Base-by-base conservation (phyloP, 2,888 invertebrate species). In the Diogma glabrata region DNA sequence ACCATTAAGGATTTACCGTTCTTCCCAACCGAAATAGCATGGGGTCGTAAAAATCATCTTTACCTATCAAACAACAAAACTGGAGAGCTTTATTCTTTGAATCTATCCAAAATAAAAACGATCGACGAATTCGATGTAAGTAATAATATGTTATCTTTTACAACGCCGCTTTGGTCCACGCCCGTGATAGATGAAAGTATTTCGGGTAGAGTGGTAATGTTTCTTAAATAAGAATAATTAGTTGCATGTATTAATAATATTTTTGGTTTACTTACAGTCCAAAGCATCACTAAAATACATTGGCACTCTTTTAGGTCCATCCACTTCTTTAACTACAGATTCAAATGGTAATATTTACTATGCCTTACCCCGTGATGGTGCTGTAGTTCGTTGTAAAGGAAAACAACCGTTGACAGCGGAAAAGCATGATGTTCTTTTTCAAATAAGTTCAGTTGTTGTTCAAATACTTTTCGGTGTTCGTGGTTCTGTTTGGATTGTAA, bases 391-490 rank as follows among this genome's bases (percentile, higher is more conserved):
- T 19, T 59, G 58, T 56, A 53, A 58, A 50, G 54, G 55, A 19
- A 52, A 49, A 17, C 48, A 52, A 12, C 52, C 54, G 7, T 24
- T 59, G 5, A 53, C 19, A 22, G 57, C 58, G 1, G 59, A 59
- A 55, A 55, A 54, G 38, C 57, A 58, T 38, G 58, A 59, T 46
- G 49, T 59, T 12, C 36, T 59, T n/a, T 56, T 57, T 50, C 54
- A 57, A 46, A 43, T 51, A 5, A 33, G 51, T n/a, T 38, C 28
- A n/a, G 17, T 53, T 4, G 49, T 58, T 3, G 43, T 50, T n/a
- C 57, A 59, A 52, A 56, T 59, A 3, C 24, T 59, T 10, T 58
- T 57, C 17, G 59, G 58, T n/a, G 51, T 54, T 12, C 50, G 51
- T 45, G 59, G 58, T 12, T 56, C 58, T 1, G 54, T 58, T 4